These are phyloP conservation scores for Neoaliturus tenellus DNA, from an alignment of 2,888 invertebrate genomes.

Conservation along the genomic window DNA sequence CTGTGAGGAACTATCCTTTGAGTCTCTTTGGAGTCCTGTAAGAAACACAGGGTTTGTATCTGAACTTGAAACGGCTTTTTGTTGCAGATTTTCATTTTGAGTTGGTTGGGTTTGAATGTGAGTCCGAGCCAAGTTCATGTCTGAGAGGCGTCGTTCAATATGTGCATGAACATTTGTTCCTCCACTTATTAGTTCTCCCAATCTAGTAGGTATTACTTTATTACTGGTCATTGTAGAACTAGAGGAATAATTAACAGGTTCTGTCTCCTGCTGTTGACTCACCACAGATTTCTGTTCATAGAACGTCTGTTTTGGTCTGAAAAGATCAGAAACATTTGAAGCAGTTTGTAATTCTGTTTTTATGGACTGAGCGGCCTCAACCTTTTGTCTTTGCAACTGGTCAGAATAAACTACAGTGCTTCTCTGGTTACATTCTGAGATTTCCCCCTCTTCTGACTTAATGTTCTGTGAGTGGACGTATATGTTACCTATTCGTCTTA, in stretches of 20 bases:
- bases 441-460: slow-evolving; percentile 55
- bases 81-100: slow-evolving; percentile 60
- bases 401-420: slow-evolving; percentile 28
- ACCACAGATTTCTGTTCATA: slow-evolving; percentile 19
- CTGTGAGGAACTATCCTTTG: slow-evolving; percentile 48
- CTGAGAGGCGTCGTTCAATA: slow-evolving; percentile 57
- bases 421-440: slow-evolving; percentile 57
- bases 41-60: slow-evolving; percentile 62
- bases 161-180: slow-evolving; percentile 51
- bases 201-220: slow-evolving; percentile 19
- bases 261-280: slow-evolving; percentile 41
- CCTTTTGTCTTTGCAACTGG: slow-evolving; percentile 6
- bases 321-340: slow-evolving; percentile 48
- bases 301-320: slow-evolving; percentile 36
- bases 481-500: slow-evolving; percentile 59
- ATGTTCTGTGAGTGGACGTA: slow-evolving; percentile 61
- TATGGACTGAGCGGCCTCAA: background rate
- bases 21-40: slow-evolving; percentile 41
- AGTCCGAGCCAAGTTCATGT: slow-evolving; percentile 6
- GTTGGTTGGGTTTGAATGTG: slow-evolving; percentile 18
- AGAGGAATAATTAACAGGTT: slow-evolving; percentile 40
- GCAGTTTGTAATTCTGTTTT: slow-evolving; percentile 19
- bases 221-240: slow-evolving; percentile 36
- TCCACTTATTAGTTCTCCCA: slow-evolving; percentile 51
- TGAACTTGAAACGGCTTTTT: slow-evolving; percentile 61